Conservation (phyloP, 2,888 invertebrate genomes). For the Liposcelis brunnea region DNA sequence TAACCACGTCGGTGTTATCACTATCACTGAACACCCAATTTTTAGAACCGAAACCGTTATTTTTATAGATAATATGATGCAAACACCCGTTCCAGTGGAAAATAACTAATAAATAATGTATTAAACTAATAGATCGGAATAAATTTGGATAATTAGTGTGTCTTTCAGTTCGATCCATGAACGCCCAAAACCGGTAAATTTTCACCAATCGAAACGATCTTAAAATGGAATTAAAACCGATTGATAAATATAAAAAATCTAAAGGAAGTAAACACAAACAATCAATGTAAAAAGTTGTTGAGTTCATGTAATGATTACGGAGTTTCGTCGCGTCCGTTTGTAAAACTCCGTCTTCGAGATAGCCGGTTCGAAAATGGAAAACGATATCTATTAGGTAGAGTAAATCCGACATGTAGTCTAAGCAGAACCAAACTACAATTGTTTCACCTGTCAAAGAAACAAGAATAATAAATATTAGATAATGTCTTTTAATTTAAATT, state of each 20-base stretch:
- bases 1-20: slow-evolving; percentile 73
- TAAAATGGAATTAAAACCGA: slow-evolving; percentile 90
- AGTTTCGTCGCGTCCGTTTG: slow-evolving; percentile 90
- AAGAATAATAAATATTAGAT: slow-evolving; percentile 15
- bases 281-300: slow-evolving; percentile 94
- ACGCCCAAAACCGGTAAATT: slow-evolving; percentile 96
- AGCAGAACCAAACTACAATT: slow-evolving; percentile 84
- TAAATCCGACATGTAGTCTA: slow-evolving; percentile 94
- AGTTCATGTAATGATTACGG: slow-evolving; percentile 95
- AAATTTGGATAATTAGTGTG: slow-evolving; percentile 98
- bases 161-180: slow-evolving; percentile 94
- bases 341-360: slow-evolving; percentile 91
- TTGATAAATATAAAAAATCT: slow-evolving; percentile 94
- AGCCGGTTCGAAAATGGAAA: slow-evolving; percentile 95
- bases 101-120: slow-evolving; percentile 92
- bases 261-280: slow-evolving; percentile 92
- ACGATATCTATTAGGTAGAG: slow-evolving; percentile 90
- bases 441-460: slow-evolving; percentile 47
- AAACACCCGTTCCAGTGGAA: slow-evolving; percentile 99
- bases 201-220: slow-evolving; percentile 92
- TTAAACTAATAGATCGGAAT: slow-evolving; percentile 77
- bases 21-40: slow-evolving; percentile 82
- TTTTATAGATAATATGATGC: slow-evolving; percentile 91
- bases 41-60: slow-evolving; percentile 84
- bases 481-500: background rate